Base-by-base conservation (phyloP, 2,888 invertebrate genomes). In the Drosophila algonquin region DNA sequence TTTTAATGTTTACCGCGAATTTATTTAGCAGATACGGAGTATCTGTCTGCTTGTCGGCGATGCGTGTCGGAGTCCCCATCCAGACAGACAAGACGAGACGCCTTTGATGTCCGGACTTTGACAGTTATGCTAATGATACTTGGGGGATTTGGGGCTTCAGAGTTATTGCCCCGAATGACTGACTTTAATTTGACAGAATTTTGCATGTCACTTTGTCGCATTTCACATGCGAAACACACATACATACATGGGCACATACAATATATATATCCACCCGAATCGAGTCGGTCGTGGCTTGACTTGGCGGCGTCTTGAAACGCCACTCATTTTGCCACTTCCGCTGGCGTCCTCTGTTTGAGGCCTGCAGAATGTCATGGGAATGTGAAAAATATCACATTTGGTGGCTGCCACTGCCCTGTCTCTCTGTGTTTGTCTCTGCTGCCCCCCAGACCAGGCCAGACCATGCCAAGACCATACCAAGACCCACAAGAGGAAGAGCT, bases 261-360 rank as follows among this genome's bases (percentile, higher is more conserved):
- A 35, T 35, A 6, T 40, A 1, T 40, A 14, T n/a, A 60, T 65
- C 58, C 59, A 57, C 70, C 75, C 68, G 77, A 80, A 63, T 64
- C 52, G 45, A 47, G 27, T 60, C 24, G 21, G 55, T 35, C 40
- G 54, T 44, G 9, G 47, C 57, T 63, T 44, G 9, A 32, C 57
- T 63, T 58, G 68, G 73, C 78, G 77, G 88, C 77, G 84, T 81
- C 89, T 82, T 88, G 77, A 79, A 89, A 91, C 90, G 91, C 90
- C 90, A 89, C 83, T 86, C 81, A 90, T 80, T 62, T 87, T 90
- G 81, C 85, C 82, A 90, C 90, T 90, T 90, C 90, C 90, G 90
- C 65, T 81, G 86, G 59, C 56, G 73, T 60, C 79, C 69, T 61
- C 53, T 51, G 52, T 44, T 47, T 61, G 64, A 60, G 52, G 53